A percentile compares a stretch with the other conserved stretches of the same genome.
phyloP scores from a whole-genome alignment of 2,888 invertebrate species.

The Troides helena region DNA sequence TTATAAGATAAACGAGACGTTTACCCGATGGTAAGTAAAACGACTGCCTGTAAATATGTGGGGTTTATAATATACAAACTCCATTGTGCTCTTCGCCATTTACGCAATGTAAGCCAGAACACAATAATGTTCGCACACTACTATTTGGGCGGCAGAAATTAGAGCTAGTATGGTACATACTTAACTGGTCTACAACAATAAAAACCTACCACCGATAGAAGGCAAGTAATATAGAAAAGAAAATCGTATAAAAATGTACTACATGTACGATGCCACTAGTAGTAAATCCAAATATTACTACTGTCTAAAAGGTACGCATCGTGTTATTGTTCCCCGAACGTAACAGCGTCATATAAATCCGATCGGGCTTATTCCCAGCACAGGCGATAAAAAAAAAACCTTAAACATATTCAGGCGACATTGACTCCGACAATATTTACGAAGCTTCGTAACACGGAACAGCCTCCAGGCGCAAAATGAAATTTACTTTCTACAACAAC shows the following conservation, averaged over 20 bases:
- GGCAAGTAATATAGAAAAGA: neutral
- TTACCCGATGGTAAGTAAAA: too few relatives aligned
- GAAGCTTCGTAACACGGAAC: constrained; percentile 48
- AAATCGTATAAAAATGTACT: constrained; percentile 13
- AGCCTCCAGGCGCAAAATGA: constrained; percentile 43
- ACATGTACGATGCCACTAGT: neutral
- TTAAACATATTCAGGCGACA: constrained; percentile 54
- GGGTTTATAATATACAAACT: too few relatives aligned
- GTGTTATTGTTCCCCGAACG: constrained; percentile 26
- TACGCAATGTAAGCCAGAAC: too few relatives aligned
- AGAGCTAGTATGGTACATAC: too few relatives aligned
- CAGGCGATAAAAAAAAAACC: constrained; percentile 58
- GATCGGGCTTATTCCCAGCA: constrained; percentile 52
- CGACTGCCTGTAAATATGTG: too few relatives aligned
- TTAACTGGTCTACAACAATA: too few relatives aligned
- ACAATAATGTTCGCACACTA: too few relatives aligned
- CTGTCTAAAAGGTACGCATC: constrained; percentile 20
- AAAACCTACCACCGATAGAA: too few relatives aligned
- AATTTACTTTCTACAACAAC: constrained; percentile 34
- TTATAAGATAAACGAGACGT: too few relatives aligned
- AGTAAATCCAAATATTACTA: constrained; percentile 21
- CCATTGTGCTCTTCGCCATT: too few relatives aligned
- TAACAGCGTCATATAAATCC: constrained; percentile 48
- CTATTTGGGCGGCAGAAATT: too few relatives aligned
- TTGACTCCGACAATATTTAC: constrained; percentile 48